phyloP scores from a whole-genome alignment of 2,797 vertebrate species.

The Lutjanus argentimaculatus region DNA sequence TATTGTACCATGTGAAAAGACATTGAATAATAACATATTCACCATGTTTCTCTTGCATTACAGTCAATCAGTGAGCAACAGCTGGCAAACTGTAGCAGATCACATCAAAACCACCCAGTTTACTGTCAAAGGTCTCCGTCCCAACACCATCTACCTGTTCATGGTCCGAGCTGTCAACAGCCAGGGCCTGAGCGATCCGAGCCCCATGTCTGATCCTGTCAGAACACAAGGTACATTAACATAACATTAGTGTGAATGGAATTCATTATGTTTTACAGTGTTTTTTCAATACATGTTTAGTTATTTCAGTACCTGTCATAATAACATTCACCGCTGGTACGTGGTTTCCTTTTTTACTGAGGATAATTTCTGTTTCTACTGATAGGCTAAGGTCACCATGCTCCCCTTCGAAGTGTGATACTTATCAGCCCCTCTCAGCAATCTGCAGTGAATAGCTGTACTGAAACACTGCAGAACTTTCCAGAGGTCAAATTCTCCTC shows the following conservation, averaged over 20 bases:
- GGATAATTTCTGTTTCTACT: slow-evolving; percentile 31
- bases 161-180: slow-evolving; percentile 97
- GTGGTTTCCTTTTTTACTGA: slow-evolving; percentile 19
- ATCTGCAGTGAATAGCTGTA: slow-evolving; percentile 43
- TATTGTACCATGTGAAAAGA: not conserved
- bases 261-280: not conserved
- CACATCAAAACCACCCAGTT: slow-evolving; percentile 94
- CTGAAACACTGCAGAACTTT: slow-evolving; percentile 56
- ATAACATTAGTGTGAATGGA: slow-evolving; percentile 75
- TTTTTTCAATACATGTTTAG: not conserved
- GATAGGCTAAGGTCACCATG: slow-evolving; percentile 23
- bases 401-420: slow-evolving; percentile 34
- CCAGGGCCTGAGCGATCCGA: slow-evolving; percentile 97
- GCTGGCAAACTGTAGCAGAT: slow-evolving; percentile 98
- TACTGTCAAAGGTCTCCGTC: slow-evolving; percentile 93
- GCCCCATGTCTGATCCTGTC: slow-evolving; percentile 97
- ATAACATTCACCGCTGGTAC: not conserved
- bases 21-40: not conserved
- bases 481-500: slow-evolving; percentile 70
- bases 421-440: slow-evolving; percentile 49
- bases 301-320: not conserved
- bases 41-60: slow-evolving; percentile 24
- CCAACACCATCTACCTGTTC: slow-evolving; percentile 99
- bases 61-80: slow-evolving; percentile 99
- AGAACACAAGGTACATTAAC: slow-evolving; percentile 93